A percentile compares a stretch with the other conserved stretches of the same genome.
Evolutionary conservation across 1,140 invertebrate genomes (phyloP).

Genomic region (Goniozus legneri): DNA sequence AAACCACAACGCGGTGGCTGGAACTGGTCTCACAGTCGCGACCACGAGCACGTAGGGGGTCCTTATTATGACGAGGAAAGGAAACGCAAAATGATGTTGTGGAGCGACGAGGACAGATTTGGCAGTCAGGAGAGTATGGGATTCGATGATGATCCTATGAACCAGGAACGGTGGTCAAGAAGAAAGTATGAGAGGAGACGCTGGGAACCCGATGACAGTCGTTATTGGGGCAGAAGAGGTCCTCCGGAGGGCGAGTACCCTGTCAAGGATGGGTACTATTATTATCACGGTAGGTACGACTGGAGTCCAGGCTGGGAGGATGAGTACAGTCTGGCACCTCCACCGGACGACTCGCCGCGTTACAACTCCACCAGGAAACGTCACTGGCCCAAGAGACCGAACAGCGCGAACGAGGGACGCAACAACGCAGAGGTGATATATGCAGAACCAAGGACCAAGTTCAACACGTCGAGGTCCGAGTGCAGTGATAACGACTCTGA

Average conservation of each 20-base stretch:
- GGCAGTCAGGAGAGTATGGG: slow-evolving; percentile 57
- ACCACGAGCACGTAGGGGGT: slow-evolving; percentile 16
- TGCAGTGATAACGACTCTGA: slow-evolving; percentile 52
- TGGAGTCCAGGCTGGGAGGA: slow-evolving; percentile 38
- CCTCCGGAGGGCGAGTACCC: slow-evolving; percentile 28
- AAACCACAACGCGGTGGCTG: slow-evolving; percentile 40
- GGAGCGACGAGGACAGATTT: slow-evolving; percentile 54
- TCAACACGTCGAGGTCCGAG: slow-evolving; percentile 47
- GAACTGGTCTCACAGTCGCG: too few species aligned
- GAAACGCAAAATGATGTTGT: slow-evolving; percentile 40
- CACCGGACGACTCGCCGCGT: slow-evolving; percentile 37
- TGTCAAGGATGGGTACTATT: slow-evolving; percentile 37
- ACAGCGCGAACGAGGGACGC: slow-evolving; percentile 57
- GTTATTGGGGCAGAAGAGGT: slow-evolving; percentile 36
- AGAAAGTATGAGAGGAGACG: slow-evolving; percentile 44
- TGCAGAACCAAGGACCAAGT: slow-evolving; percentile 36
- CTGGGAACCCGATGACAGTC: slow-evolving; percentile 41
- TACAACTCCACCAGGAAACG: slow-evolving; percentile 50
- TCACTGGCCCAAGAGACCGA: slow-evolving; percentile 62
- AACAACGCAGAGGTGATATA: slow-evolving; percentile 43
- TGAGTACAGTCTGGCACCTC: slow-evolving; percentile 34
- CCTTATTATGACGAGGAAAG: slow-evolving; percentile 47
- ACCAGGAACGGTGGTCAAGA: slow-evolving; percentile 38
- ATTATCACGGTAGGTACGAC: slow-evolving; percentile 37
- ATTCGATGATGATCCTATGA: slow-evolving; percentile 50